Conservation (phyloP, 2,888 invertebrate genomes). For the Epirrita christyi region DNA sequence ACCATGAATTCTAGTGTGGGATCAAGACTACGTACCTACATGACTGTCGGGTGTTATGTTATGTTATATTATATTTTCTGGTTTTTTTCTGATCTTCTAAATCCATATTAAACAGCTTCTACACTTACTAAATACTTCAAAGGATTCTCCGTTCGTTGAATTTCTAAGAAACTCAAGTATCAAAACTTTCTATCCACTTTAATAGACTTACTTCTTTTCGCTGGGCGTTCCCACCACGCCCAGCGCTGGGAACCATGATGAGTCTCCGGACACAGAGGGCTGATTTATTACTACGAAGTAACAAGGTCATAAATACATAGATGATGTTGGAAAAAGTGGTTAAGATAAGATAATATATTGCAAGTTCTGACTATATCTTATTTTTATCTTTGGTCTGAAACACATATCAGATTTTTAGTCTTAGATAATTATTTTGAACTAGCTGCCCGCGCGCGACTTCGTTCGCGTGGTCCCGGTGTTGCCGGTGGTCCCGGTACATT, state of each 20-base stretch:
- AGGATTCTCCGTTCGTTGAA: too few species aligned
- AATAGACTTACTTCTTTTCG: slow-evolving; percentile 50
- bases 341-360: not conserved
- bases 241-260: slow-evolving; percentile 53
- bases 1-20: too few species aligned
- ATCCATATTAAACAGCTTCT: not conserved
- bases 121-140: slow-evolving; percentile 31
- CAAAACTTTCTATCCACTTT: slow-evolving; percentile 47
- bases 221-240: slow-evolving; percentile 63
- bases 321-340: not conserved
- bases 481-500: too few species aligned
- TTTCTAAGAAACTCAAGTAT: slow-evolving; percentile 40
- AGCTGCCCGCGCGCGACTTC: too few species aligned
- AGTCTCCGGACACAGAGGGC: slow-evolving; percentile 42
- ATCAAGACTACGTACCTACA: too few species aligned
- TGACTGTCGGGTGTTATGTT: too few species aligned
- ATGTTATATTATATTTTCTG: too few species aligned
- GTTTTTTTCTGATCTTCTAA: too few species aligned
- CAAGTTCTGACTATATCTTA: not conserved
- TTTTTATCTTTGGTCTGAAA: too few species aligned
- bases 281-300: slow-evolving; percentile 42
- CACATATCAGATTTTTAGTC: too few species aligned
- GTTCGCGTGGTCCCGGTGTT: too few species aligned
- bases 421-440: too few species aligned
- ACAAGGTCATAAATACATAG: slow-evolving; percentile 19